phyloP scores from a whole-genome alignment of 2,888 invertebrate genomes.

The Alloplasta piceator region DNA sequence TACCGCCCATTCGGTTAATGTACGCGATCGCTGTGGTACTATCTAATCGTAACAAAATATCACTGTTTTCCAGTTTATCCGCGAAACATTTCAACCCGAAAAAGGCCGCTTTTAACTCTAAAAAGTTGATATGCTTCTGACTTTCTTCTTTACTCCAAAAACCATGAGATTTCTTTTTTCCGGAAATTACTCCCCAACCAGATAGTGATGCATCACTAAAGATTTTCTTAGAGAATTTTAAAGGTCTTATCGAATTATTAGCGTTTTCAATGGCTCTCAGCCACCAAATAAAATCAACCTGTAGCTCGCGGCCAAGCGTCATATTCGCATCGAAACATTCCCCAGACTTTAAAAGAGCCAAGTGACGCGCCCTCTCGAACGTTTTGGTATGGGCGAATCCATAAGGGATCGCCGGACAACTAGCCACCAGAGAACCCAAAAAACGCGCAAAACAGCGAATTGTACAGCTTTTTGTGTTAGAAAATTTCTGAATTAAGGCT shows the following conservation, averaged over 20 bases:
- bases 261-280: slow-evolving; percentile 4
- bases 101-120: slow-evolving; percentile 52
- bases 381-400: slow-evolving; percentile 26
- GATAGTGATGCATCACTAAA: slow-evolving; percentile 14
- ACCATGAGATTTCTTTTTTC: neutral
- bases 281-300: slow-evolving; percentile 47
- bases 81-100: slow-evolving; percentile 55
- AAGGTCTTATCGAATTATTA: slow-evolving; percentile 14
- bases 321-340: slow-evolving; percentile 52
- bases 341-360: slow-evolving; percentile 51
- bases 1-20: too few species aligned
- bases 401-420: slow-evolving; percentile 21
- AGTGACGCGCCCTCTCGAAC: too few species aligned
- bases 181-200: slow-evolving; percentile 12
- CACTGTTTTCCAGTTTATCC: slow-evolving; percentile 24
- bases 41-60: slow-evolving; percentile 52
- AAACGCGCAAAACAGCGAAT: slow-evolving; percentile 4
- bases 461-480: neutral
- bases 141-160: slow-evolving; percentile 16
- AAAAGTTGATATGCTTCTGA: slow-evolving; percentile 48
- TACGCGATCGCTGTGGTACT: too few species aligned
- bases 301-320: slow-evolving; percentile 22
- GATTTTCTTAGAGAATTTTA: too few species aligned
- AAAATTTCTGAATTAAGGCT: neutral
- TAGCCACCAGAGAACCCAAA: neutral